Conservation (phyloP, 2,113 vertebrate species). For the Catharus bicknelli region DNA sequence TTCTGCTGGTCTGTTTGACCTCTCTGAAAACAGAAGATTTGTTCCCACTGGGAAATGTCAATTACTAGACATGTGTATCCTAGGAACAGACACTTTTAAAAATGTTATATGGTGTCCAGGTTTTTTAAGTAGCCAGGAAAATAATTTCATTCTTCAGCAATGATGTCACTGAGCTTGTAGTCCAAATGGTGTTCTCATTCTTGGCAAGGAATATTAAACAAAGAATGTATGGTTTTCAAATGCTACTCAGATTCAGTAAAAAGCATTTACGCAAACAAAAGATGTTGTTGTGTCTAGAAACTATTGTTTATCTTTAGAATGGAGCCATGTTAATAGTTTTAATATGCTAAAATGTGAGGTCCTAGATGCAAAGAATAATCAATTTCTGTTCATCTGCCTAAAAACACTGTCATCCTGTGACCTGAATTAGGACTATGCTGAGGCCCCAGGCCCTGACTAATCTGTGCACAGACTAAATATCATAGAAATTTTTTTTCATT, state of each 20-base stretch:
- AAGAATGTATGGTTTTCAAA: slow-evolving; percentile 55
- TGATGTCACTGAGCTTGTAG: slow-evolving; percentile 46
- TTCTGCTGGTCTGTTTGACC: not conserved
- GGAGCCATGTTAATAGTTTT: slow-evolving; percentile 61
- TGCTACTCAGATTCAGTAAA: slow-evolving; percentile 37
- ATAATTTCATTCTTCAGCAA: slow-evolving; percentile 21
- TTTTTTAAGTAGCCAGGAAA: slow-evolving; percentile 32
- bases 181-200: slow-evolving; percentile 63
- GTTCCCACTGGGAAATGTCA: not conserved
- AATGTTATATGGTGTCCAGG: not conserved
- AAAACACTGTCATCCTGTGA: not conserved
- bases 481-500: not conserved
- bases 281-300: slow-evolving; percentile 55
- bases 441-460: not conserved
- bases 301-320: slow-evolving; percentile 45
- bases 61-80: not conserved
- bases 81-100: not conserved
- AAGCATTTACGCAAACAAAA: slow-evolving; percentile 44
- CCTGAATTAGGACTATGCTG: not conserved
- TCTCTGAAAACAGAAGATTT: not conserved
- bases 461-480: not conserved
- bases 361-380: not conserved
- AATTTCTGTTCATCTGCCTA: slow-evolving; percentile 3
- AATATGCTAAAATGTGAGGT: slow-evolving; percentile 19
- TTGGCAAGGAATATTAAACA: slow-evolving; percentile 55